These are phyloP conservation scores for Benthosema pterotum DNA, from an alignment of 2,797 vertebrate genomes.

Conservation along the genomic window DNA sequence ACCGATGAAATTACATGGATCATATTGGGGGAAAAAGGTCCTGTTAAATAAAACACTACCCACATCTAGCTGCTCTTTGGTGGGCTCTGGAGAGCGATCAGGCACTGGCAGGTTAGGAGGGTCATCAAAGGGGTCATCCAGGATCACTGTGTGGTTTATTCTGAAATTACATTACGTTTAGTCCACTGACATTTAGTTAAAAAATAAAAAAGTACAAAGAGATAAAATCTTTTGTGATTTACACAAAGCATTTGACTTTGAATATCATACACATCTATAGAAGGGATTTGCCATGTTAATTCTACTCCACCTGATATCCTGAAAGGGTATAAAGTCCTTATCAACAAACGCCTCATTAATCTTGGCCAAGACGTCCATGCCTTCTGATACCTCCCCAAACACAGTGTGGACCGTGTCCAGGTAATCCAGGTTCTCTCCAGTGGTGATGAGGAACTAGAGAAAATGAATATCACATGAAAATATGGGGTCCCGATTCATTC, in stretches of 20 bases:
- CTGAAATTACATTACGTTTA: conserved; percentile 70
- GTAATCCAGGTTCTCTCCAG: conserved; percentile 92
- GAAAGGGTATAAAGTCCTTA: conserved; percentile 93
- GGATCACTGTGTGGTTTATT: conserved; percentile 96
- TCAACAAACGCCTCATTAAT: conserved; percentile 96
- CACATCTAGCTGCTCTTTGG: conserved; percentile 92
- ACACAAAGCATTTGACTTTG: no score
- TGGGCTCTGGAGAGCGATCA: conserved; percentile 93
- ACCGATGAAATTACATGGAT: no score
- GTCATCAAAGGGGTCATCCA: conserved; percentile 96
- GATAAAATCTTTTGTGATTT: no score
- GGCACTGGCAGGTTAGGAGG: conserved; percentile 88
- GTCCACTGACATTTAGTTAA: conserved; percentile 51
- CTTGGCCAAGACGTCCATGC: conserved; percentile 90
- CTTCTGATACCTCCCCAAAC: conserved; percentile 96
- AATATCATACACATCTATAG: no score
- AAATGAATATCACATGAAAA: not conserved
- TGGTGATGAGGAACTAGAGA: conserved; percentile 91
- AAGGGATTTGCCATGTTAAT: not conserved
- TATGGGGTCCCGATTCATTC: no score
- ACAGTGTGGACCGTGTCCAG: conserved; percentile 94
- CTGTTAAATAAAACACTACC: conserved; percentile 60
- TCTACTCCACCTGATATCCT: conserved; percentile 90
- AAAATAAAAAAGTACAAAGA: no score
- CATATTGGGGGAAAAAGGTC: no score